Base-by-base conservation (phyloP, 2,113 vertebrate genomes). In the Crotalus horridus region DNA sequence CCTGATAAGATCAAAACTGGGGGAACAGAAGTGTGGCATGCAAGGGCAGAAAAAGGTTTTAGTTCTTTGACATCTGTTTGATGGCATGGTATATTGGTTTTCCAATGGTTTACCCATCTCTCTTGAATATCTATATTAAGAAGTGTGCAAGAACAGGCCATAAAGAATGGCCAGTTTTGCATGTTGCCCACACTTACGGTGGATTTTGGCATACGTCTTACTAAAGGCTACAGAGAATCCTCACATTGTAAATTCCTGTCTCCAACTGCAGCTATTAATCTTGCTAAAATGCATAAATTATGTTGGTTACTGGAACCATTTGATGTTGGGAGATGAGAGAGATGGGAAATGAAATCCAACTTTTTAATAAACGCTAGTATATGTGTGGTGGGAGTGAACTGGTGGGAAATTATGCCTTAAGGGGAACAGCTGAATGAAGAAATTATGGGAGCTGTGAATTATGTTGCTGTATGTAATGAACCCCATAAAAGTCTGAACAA, bases 391-490 rank as follows among this genome's bases (percentile, higher is more conserved):
- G 89, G 33, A 26, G 39, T 69, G 58, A 90, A 53, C 64, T 90
- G 46, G 23, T 29, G 15, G 74, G 55, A 85, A 86, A 61, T 51
- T 5, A 53, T 39, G 20, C 21, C 43, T 29, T 12, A 39, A 29
- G 43, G 11, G 93, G 39, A 6, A 94, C 33, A 91, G 90, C 53
- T 93, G 74, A 93, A 92, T 90, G 48, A 48, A 95, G 91, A 88
- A 94, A 93, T 29, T 90, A 93, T 91, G 81, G 74, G 43, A 92
- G 95, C 17, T 89, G 64, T 69, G 20, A 69, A 58, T 90, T 89
- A n/a, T 86, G 46, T 33, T 61, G n/a, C 53, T 59, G 33, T 89
- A 51, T 89, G 24, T 86, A 89, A 64, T 17, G n/a, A 91, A 26
- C 46, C 90, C 56, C 17, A 64, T 91, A 93, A 93, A 93, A 90